phyloP scores from a whole-genome alignment of 2,113 vertebrate species.

The Callipepla squamata region DNA sequence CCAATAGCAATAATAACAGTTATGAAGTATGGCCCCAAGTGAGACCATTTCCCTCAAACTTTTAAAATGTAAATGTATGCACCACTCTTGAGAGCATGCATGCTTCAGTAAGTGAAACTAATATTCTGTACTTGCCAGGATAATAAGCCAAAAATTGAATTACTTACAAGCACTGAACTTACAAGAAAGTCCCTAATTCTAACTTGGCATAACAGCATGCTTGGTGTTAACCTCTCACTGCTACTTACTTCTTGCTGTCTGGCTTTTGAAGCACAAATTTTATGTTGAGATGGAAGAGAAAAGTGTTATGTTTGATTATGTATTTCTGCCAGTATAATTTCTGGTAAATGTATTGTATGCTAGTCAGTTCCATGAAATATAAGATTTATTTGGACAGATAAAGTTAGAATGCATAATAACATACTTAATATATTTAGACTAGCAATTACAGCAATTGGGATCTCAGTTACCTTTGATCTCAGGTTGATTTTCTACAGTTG shows the following conservation, averaged over 20 bases:
- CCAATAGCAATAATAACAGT: conserved; percentile 70
- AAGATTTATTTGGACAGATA: background rate
- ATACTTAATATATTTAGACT: background rate
- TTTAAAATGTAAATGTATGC: conserved; percentile 76
- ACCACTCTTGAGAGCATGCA: conserved; percentile 65
- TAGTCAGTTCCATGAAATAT: background rate
- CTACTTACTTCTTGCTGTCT: background rate
- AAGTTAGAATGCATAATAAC: background rate
- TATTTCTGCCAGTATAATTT: background rate
- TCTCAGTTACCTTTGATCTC: conserved; percentile 9
- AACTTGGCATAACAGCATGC: conserved; percentile 23
- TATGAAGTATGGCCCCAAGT: conserved; percentile 60
- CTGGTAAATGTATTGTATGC: background rate
- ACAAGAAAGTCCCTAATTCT: conserved; percentile 65
- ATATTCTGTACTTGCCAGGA: conserved; percentile 70
- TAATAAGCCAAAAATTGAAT: conserved; percentile 65
- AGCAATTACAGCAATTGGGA: background rate
- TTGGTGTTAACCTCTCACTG: background rate
- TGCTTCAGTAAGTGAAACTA: conserved; percentile 74
- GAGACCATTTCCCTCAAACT: conserved; percentile 68
- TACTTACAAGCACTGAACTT: conserved; percentile 67
- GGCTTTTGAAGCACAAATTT: background rate
- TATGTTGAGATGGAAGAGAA: background rate
- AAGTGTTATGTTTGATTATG: background rate
- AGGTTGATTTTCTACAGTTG: background rate